A percentile compares a stretch with the other conserved stretches of the same genome.
These are phyloP conservation scores for Pangasius mekongensis DNA, from an alignment of 2,797 vertebrate genomes.

Conservation along the genomic window DNA sequence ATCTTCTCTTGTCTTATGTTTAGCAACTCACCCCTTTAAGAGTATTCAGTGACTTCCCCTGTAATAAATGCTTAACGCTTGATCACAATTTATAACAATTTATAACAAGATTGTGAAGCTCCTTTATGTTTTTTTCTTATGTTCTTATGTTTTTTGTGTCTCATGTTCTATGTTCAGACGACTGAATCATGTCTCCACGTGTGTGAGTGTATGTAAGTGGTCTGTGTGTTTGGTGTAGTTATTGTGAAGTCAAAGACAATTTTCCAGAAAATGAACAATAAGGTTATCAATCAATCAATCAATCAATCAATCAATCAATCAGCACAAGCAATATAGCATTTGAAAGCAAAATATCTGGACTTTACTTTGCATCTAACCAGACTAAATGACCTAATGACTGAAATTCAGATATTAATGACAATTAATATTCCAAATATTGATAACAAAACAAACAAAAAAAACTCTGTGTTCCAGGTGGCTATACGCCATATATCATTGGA, in stretches of 20 bases:
- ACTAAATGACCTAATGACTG: background rate
- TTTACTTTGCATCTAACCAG: background rate
- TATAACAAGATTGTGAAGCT: background rate
- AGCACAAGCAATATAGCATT: background rate
- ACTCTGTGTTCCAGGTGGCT: too few relatives aligned
- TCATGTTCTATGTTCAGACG: background rate
- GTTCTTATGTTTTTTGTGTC: background rate
- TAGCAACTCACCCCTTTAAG: background rate
- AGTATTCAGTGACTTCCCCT: background rate
- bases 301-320: background rate
- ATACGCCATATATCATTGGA: background rate
- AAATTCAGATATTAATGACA: background rate
- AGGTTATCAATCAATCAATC: background rate
- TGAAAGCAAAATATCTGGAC: background rate
- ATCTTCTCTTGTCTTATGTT: background rate
- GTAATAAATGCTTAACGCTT: background rate
- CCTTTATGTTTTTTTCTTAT: background rate
- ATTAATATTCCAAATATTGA: background rate
- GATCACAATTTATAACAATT: background rate
- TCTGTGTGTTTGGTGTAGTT: background rate
- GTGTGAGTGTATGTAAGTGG: background rate
- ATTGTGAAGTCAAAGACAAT: background rate
- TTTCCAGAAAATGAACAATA: background rate
- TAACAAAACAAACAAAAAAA: background rate
- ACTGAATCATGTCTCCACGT: background rate